Evolutionary conservation across 92 coral and sea anemone species (phyloP).

Genomic region (Metridium senile): DNA sequence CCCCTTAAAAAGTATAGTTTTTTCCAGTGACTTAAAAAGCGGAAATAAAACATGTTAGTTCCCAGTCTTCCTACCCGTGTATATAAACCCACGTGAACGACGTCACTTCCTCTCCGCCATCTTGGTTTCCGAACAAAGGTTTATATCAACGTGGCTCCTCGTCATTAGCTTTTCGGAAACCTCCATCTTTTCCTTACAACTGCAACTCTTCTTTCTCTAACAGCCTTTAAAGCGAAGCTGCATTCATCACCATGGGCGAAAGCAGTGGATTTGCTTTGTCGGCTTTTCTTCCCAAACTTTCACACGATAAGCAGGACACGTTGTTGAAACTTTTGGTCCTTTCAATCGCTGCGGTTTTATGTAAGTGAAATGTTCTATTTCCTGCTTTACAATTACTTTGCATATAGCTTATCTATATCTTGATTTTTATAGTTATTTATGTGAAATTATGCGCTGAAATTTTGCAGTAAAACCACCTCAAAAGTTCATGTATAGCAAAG

Average conservation of each 20-base stretch:
- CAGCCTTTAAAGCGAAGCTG: constrained; percentile 15
- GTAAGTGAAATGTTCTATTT: constrained; percentile 62
- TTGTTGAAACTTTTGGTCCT: constrained; percentile 87
- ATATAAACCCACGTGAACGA: constrained; percentile 68
- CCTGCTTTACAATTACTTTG: constrained; percentile 2
- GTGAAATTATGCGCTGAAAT: too few species aligned
- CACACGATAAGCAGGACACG: constrained; percentile 98
- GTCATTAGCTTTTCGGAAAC: constrained; percentile 67
- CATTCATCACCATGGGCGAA: constrained; percentile 78
- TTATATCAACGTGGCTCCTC: constrained; percentile 85
- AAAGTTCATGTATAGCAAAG: too few species aligned
- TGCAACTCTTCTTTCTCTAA: constrained; percentile 26
- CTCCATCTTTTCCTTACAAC: too few species aligned
- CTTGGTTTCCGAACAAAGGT: constrained; percentile 82
- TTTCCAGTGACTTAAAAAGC: too few species aligned
- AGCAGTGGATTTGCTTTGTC: constrained; percentile 85
- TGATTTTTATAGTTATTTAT: not conserved
- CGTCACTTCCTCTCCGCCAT: constrained; percentile 84
- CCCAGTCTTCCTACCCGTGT: constrained; percentile 5
- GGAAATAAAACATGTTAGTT: constrained; percentile 2
- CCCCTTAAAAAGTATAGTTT: too few species aligned
- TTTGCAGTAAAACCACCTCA: too few species aligned
- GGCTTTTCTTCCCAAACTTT: constrained; percentile 80
- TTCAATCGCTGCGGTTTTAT: constrained; percentile 87
- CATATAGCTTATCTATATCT: not conserved